Base-by-base conservation (phyloP, 2,113 vertebrate species). In the Ptilonorhynchus violaceus region DNA sequence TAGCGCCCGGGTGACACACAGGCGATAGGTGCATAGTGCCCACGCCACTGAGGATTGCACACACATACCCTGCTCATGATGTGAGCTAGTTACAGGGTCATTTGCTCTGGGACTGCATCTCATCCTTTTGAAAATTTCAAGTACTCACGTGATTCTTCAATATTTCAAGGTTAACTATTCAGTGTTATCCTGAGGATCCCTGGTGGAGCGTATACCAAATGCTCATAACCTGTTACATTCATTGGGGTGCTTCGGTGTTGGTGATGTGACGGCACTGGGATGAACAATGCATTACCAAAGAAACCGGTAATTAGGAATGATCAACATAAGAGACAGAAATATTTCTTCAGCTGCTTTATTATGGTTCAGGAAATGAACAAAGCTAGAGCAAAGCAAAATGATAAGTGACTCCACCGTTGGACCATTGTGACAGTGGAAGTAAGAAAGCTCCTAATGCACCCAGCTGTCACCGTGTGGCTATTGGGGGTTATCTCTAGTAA, bases 1-100 rank as follows among this genome's bases (percentile, higher is more conserved):
- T 5, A 8, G 30, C 39, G 37, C 49, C 27, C 28, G 30, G 42
- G 42, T 19, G 30, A 30, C 52, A 30, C 52, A 30, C 7, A 7
- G 52, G 11, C 12, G 30, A 16, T 39, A 17, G 33, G 15, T 10
- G 5, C n/a, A 17, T 10, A 28, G 37, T 35, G 39, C 28, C 37
- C 35, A 7, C 1, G 1, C 15, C 15, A 4, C 4, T 42, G 27
- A 14, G 33, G 52, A 4, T 7, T 68, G 24, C 20, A 33, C 30
- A 28, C 0, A 0, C 1, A 3, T 25, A 11, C 46, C 25, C 21
- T 56, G 31, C 52, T 75, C 0, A 0, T 72, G 81, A 39, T 15
- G 2, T 37, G 39, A 60, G 42, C 25, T 21, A 35, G 35, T 76
- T 30, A n/a, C 42, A 44, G 8, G 8, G 14, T 41, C 30, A 19